Conservation (phyloP, 2,888 invertebrate species). For the Zhuqinia jingwanae region DNA sequence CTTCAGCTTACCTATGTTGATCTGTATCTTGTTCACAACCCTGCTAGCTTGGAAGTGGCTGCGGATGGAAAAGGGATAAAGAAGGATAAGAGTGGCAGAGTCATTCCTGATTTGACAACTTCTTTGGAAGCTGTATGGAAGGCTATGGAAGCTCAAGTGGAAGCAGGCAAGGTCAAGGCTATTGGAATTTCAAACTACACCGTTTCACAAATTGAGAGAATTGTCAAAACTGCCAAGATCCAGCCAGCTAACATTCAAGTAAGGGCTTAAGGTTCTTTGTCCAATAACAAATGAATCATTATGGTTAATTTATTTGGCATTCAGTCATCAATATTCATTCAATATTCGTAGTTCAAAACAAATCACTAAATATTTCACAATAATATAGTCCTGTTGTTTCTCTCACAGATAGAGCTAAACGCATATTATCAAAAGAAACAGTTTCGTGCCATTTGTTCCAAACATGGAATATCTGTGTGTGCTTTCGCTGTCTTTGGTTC, state of each 20-base stretch:
- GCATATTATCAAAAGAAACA: constrained; percentile 74
- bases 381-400: too few relatives aligned
- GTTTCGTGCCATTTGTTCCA: constrained; percentile 63
- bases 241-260: constrained; percentile 84
- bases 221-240: constrained; percentile 84
- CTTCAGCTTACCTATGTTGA: constrained; percentile 91
- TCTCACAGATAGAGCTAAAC: too few relatives aligned
- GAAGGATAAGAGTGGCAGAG: constrained; percentile 82
- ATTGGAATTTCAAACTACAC: constrained; percentile 94
- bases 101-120: constrained; percentile 73
- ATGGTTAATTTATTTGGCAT: too few relatives aligned
- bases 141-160: constrained; percentile 86
- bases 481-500: constrained; percentile 85
- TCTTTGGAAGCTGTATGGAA: constrained; percentile 88
- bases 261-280: too few relatives aligned
- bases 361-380: too few relatives aligned
- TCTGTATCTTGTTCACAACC: constrained; percentile 90
- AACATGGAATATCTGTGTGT: constrained; percentile 73
- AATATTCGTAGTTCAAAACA: too few relatives aligned
- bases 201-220: constrained; percentile 86
- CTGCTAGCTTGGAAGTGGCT: constrained; percentile 83
- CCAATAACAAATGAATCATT: too few relatives aligned
- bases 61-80: constrained; percentile 81
- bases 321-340: too few relatives aligned
- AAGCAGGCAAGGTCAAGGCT: constrained; percentile 86